Evolutionary conservation across 1,140 invertebrate genomes (phyloP), one percentile per base, ranked within the genome.

Genomic region (Drosophila orosa): DNA sequence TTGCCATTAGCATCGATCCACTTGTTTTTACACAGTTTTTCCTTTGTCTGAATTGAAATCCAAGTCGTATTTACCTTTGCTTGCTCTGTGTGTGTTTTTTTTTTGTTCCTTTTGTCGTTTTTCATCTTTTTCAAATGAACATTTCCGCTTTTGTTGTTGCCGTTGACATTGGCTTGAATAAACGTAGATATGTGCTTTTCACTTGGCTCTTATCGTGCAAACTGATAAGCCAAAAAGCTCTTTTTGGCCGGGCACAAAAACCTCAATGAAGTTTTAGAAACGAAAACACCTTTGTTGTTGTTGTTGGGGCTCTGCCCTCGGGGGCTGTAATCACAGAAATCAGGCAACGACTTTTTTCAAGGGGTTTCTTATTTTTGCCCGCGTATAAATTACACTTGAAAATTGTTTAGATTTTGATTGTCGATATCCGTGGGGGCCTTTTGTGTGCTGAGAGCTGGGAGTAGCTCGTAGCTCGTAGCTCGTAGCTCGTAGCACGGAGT

Each of bases 131-230:
- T 24, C 25, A 24, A 52, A 42, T 56, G 31, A 59, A 56, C 77
- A 75, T 68, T 80, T 80, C 77, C 77, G 71, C 37, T 42, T 45
- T 63, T 50, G 55, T 33, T 68, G 29, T 71, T 71, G 59, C 63
- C 71, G 57, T 81, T 77, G 58, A 77, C 74, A 72, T 66, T 86
- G 82, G 72, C 78, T 74, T 52, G 75, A 54, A 50, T 40, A 58
- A 44, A 55, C 39, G 40, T 22, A 61, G 60, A 44, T 65, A 39
- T 60, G 74, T 37, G 19, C 31, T 52, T 7, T 47, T 27, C 10
- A 27, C 50, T 71, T 22, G 65, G 10, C 67, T 33, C 76, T 89
- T 87, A 87, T 87, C 84, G 76, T 78, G 47, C 84, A 74, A 89
- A 87, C 72, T 89, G 84, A 87, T 87, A 84, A 89, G 75, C 55